Base-by-base conservation (phyloP, 2,888 invertebrate genomes). In the Ormyrus pomaceus region DNA sequence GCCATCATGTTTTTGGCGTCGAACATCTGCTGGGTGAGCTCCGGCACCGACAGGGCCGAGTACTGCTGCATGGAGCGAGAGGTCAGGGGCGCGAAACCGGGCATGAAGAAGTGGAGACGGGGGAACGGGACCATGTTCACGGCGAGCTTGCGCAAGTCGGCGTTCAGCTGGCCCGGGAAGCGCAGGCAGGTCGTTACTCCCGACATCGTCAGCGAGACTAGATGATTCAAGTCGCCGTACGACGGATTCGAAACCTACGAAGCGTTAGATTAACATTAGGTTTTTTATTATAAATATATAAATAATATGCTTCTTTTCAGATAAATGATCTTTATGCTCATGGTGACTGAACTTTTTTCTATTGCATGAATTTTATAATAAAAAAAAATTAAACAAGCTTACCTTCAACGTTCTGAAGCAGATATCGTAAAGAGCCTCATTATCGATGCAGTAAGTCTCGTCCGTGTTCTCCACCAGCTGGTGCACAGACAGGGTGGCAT, bases 121-220 rank as follows among this genome's bases (percentile, higher is more conserved):
- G 97, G 97, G 92, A 97, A 97, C 10, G 97, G 97, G 5, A 98
- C 97, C 97, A 98, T 98, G 93, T 98, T 98, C 75, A 98, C 97
- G 55, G 97, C 97, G 86, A 97, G 92, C 91, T 98, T 96, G 83
- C 98, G 93, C 82, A 98, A 93, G 92, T 98, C 98, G 70, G 98
- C 97, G 91, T 98, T 98, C 87, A 98, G 92, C 91, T 98, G 98
- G 84, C 98, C 98, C 19, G 98, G 98, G 93, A 98, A 98, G 83
- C 95, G 92, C 76, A 96, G 92, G 91, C 98, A 98, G 79, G 98
- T 98, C 71, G 97, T 97, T 8, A 97, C 97, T 73, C 96, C 96
- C 70, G 96, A 96, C 96, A 96, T 96, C 75, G 96, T 96, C 82
- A 95, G 93, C 62, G 96, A 96, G 74, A 97, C 97, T 86, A 98